Percentiles rank a stretch among this genome's conserved stretches.
phyloP scores from a whole-genome alignment of 37 sponge, comb jelly and placozoan genomes.

The Ephydatia muelleri region DNA sequence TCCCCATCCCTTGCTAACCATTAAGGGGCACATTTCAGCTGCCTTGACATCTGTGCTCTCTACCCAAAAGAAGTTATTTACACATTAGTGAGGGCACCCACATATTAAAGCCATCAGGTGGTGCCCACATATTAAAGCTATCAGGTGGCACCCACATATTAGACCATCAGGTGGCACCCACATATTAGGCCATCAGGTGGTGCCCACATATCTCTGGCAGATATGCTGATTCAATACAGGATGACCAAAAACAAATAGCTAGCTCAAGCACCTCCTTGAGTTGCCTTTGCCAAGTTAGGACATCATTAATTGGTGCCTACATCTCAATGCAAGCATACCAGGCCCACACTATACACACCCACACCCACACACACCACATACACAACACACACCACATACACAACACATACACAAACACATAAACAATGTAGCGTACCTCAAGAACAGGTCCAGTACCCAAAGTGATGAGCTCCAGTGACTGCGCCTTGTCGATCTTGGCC shows the following conservation, averaged over 20 bases:
- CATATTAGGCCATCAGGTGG: no score
- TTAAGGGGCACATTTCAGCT: not conserved
- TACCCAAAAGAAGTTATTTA: no score
- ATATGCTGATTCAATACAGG: not conserved
- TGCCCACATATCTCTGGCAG: not conserved
- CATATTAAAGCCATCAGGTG: not conserved
- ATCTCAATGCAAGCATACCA: not conserved
- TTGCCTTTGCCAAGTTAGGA: not conserved
- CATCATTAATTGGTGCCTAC: not conserved
- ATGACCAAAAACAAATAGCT: no score
- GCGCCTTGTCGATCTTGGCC: slow-evolving; percentile 72
- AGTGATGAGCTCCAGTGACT: slow-evolving; percentile 78
- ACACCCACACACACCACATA: not conserved
- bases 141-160: not conserved
- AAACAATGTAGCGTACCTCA: slow-evolving; percentile 61
- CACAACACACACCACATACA: slow-evolving; percentile 24
- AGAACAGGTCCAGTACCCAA: slow-evolving; percentile 84
- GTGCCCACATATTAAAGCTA: not conserved
- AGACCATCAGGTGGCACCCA: no score
- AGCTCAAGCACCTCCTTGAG: no score
- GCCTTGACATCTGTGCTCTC: not conserved
- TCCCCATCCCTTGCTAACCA: not conserved
- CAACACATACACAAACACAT: slow-evolving; percentile 30
- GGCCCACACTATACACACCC: slow-evolving; percentile 16
- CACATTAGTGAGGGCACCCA: not conserved